These are phyloP conservation scores for Bombus breviceps DNA, from an alignment of 1,140 invertebrate genomes.

Conservation along the genomic window DNA sequence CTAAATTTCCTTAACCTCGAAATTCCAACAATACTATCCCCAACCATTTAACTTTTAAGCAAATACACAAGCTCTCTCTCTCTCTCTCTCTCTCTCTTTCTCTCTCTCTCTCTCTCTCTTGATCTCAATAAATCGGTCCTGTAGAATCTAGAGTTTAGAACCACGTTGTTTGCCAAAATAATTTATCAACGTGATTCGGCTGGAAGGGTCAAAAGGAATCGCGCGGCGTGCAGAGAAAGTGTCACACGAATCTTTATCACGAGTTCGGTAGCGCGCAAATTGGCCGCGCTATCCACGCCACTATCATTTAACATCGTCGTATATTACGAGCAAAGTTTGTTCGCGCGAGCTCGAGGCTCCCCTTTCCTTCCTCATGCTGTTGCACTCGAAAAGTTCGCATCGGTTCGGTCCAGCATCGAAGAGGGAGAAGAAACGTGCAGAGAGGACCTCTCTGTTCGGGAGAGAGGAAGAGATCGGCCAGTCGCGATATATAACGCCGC, in stretches of 20 bases:
- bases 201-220: no score
- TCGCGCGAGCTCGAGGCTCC: no score
- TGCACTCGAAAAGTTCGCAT: neutral
- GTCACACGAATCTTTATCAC: slow-evolving; percentile 38
- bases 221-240: neutral
- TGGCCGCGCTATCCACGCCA: no score
- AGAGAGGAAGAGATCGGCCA: slow-evolving; percentile 52
- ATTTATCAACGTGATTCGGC: neutral
- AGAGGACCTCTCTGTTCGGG: neutral
- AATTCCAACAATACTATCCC: no score
- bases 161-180: no score
- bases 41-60: no score
- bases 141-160: no score
- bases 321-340: slow-evolving; percentile 9
- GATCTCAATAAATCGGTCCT: no score
- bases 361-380: no score
- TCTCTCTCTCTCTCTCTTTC: no score
- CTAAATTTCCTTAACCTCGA: neutral
- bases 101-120: no score
- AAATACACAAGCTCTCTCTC: no score
- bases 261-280: neutral
- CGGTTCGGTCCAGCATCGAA: slow-evolving; percentile 15
- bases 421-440: slow-evolving; percentile 20
- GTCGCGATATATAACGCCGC: slow-evolving; percentile 67
- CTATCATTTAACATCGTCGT: neutral